phyloP scores from a whole-genome alignment of 2,113 vertebrate genomes.

The Scortum barcoo region DNA sequence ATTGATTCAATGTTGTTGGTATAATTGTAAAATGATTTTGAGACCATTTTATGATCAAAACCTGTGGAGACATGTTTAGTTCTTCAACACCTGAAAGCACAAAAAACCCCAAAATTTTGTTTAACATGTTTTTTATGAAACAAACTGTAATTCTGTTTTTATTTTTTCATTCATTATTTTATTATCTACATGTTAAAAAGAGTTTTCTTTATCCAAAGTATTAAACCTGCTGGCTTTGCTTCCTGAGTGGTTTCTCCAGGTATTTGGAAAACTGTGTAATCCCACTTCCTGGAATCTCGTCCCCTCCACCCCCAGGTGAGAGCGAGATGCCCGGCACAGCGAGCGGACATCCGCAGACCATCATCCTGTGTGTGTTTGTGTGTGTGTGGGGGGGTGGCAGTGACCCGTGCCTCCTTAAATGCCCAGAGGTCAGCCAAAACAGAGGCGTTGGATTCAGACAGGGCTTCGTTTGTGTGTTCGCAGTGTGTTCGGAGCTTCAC shows the following conservation, averaged over 20 bases:
- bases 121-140: too few relatives aligned
- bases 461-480: slow-evolving; percentile 52
- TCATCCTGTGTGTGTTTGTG: too few relatives aligned
- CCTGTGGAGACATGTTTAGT: too few relatives aligned
- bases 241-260: slow-evolving; percentile 27
- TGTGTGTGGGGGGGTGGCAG: slow-evolving; percentile 15
- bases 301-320: slow-evolving; percentile 40
- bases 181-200: neutral
- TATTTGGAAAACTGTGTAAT: slow-evolving; percentile 43
- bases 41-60: too few relatives aligned
- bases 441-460: slow-evolving; percentile 71
- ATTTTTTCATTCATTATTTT: neutral
- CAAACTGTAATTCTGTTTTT: neutral
- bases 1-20: too few relatives aligned
- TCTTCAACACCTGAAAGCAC: too few relatives aligned
- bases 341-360: slow-evolving; percentile 55
- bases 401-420: slow-evolving; percentile 66
- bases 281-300: slow-evolving; percentile 27
- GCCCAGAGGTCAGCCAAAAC: slow-evolving; percentile 66
- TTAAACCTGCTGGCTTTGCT: neutral
- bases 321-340: slow-evolving; percentile 28
- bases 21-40: too few relatives aligned
- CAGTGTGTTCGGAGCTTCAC: slow-evolving; percentile 25
- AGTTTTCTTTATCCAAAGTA: neutral
- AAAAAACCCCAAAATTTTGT: too few relatives aligned